Evolutionary conservation across 2,888 invertebrate species (phyloP), one percentile per base, ranked within the genome.

Genomic region (Nymphalis c-album): DNA sequence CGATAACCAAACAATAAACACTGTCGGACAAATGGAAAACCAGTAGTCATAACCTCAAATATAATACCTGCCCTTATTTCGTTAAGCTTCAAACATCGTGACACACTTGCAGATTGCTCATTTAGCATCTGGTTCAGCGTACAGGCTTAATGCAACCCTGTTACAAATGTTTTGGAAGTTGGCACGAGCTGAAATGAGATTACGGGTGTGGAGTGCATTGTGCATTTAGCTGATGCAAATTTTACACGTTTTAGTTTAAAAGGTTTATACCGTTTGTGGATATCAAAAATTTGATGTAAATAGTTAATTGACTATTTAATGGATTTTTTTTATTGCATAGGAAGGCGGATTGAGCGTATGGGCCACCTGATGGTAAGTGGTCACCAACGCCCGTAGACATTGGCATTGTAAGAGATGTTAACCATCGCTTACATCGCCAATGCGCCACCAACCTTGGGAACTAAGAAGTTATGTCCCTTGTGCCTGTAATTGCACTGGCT

Each of bases 141-240:
- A 40, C 10, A 46, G 60, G 60, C 65, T 65, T 55, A 46, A 65
- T 55, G 53, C 51, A 63, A 57, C 63, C 22, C 31, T 48, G 65
- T 60, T 65, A 55, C 65, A 60, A 60, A 60, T 65, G 60, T 65
- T 65, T 65, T 65, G 60, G 60, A 60, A 65, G 65, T 65, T 65
- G 65, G 65, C 65, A 65, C 65, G 65, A 40, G 47, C 60, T 46
- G 64, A 17, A 65, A 65, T 65, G 65, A 65, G 65, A 65, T 65
- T 65, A 65, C 22, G 64, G 60, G 53, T 60, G 60, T 51, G 40
- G 40, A 60, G n/a, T 46, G 60, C 65, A 61, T 66, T 66, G 65
- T 61, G 60, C 60, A 55, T 66, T 66, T 66, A 55, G 65, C 60
- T 65, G 48, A 47, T 60, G 60, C 53, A 59, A 65, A 65, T 65